Evolutionary conservation across 2,797 vertebrate genomes (phyloP), one percentile per base, ranked within the genome.

Genomic region (Lagocephalus sceleratus): DNA sequence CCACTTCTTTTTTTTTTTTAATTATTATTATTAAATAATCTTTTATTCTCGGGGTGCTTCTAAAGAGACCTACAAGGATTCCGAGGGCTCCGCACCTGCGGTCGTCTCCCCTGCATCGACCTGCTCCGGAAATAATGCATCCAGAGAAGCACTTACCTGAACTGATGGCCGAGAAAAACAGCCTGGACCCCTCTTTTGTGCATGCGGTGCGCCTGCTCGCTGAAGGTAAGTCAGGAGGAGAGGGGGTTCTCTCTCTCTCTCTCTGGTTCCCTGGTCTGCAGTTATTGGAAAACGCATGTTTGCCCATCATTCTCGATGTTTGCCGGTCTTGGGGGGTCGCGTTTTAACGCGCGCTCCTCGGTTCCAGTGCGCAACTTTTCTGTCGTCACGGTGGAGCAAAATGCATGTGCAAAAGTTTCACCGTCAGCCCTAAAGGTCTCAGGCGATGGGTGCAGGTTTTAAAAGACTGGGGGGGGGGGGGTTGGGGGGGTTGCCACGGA

Each of bases 121-220:
- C 61, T 81, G 87, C 72, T 76, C 75, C 58, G 51, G 75, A 57
- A 54, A 89, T 56, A 47, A 98, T 98, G 96, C 93, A 95, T 88
- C 92, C 95, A 81, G 94, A 96, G 72, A 94, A 94, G 91, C 93
- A 92, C 84, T 85, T 96, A 87, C 94, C 96, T 79, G 94, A 96
- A 85, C 92, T 98, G 89, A 89, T 94, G 92, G 93, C 94, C 48
- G 96, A 98, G 88, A 98, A 95, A 76, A 93, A 92, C 83, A 93
- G 85, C 85, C 61, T 98, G 91, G 95, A 98, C 78, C 86, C 93
- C 41, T 94, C 94, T 57, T 98, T 95, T 87, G 93, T 95, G 78
- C 94, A 98, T 45, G 95, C 96, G 1, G 91, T 93, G 89, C 94
- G 95, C 61, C 91, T 98, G 63, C 87, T 98, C 68, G 92, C 92